phyloP scores from a whole-genome alignment of 2,113 vertebrate genomes.

The Ploceus nigricollis region DNA sequence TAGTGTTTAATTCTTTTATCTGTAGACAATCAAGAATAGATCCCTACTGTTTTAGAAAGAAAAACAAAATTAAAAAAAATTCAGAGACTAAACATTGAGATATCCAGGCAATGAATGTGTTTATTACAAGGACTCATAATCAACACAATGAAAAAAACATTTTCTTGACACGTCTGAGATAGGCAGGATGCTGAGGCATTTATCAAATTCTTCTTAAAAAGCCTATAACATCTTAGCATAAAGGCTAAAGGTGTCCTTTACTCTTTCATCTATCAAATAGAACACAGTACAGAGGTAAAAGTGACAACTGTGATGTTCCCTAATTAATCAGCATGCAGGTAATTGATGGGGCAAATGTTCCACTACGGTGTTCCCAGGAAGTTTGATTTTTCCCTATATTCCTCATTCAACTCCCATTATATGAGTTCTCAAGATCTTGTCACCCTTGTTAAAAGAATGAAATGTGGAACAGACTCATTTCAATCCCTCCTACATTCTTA shows the following conservation, averaged over 20 bases:
- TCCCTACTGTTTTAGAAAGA: neutral
- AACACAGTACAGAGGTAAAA: neutral
- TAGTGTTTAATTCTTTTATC: neutral
- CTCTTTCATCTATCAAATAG: neutral
- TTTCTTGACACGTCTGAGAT: rapidly evolving
- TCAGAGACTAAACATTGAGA: neutral
- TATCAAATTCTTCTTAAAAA: neutral
- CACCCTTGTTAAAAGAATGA: neutral
- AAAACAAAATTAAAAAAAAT: neutral
- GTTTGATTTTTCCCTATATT: neutral
- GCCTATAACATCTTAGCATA: neutral
- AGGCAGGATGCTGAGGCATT: neutral
- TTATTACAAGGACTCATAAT: neutral
- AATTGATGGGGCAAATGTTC: neutral
- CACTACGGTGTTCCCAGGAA: rapidly evolving
- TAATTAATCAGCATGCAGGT: neutral
- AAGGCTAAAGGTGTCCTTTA: neutral
- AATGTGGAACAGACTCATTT: neutral
- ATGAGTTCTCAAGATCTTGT: neutral
- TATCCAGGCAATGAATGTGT: neutral
- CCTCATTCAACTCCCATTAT: neutral
- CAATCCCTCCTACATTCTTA: neutral
- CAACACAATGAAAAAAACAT: neutral
- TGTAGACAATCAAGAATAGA: neutral
- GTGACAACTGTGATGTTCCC: neutral